Base-by-base conservation (phyloP, 2,113 vertebrate genomes). In the Leptobrachium leishanense region DNA sequence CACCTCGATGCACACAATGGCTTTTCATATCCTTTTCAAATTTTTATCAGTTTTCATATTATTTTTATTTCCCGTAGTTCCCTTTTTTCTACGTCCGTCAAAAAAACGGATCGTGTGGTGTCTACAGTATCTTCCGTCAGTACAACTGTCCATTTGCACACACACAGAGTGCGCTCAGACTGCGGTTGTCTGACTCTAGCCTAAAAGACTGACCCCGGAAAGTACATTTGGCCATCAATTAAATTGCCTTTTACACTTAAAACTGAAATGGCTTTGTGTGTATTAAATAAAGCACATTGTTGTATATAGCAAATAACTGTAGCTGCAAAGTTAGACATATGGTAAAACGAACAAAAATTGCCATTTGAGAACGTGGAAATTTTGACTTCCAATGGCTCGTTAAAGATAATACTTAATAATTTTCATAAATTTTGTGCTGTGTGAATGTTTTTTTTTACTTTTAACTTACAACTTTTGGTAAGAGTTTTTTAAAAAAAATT, bases 311-410 rank as follows among this genome's bases (percentile, higher is more conserved):
- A 79, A 72, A 67, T 73, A 31, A 31, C 20, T 31, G 20, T 79
- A 70, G 42, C 63, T 68, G 42, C 59, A 65, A 15, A 64, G 43
- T 54, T 72, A 43, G 40, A 66, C 69, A 79, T 79, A 72, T 72
- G 77, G 77, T 43, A 42, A 79, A 64, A 42, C 7, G 72, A 65
- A 43, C 62, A 57, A 39, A 41, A 12, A 46, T 10, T 78, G 57
- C 12, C 63, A 78, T 53, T 15, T 72, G 10, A 72, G 15, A 79
- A 43, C 62, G 43, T 20, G 13, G 57, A 72, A 10, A 79, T 54
- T 72, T 53, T 72, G 15, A 55, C 39, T 66, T 65, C 66, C 43
- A 72, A 44, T 79, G 69, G 59, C 69, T 79, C 44, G 64, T 65
- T 54, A 73, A 43, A 46, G 59, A 73, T 39, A 46, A 40, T 54